phyloP scores from a whole-genome alignment of 2,797 vertebrate species.

The Rhodeus uyekii region DNA sequence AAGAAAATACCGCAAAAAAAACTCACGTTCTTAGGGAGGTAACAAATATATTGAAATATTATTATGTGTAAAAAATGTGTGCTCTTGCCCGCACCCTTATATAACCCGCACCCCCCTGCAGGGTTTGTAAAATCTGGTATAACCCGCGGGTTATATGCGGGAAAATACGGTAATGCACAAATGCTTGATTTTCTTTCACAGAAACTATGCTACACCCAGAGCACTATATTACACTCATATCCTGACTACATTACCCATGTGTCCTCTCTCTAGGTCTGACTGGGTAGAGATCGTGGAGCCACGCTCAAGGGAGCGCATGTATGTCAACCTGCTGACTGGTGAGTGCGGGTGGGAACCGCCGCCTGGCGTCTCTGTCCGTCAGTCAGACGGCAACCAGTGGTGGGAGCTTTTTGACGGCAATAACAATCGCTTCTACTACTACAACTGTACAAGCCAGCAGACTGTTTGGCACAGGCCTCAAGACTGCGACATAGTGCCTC shows the following conservation, averaged over 20 bases:
- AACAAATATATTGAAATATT: no score
- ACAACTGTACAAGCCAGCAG: conserved; percentile 76
- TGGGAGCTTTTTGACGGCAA: conserved; percentile 83
- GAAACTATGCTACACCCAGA: not conserved
- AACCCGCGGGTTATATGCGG: no score
- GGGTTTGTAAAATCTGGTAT: no score
- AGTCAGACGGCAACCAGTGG: conserved; percentile 80
- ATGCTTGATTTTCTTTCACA: not conserved
- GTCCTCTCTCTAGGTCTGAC: conserved; percentile 70
- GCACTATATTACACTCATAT: not conserved
- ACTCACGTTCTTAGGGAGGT: no score
- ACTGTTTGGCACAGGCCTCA: conserved; percentile 82
- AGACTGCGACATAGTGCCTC: conserved; percentile 77
- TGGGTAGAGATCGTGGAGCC: conserved; percentile 85
- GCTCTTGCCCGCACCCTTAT: no score
- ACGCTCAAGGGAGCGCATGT: conserved; percentile 80
- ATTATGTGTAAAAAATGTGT: no score
- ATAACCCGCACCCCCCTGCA: no score
- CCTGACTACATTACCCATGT: conserved; percentile 3
- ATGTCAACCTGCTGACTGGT: conserved; percentile 76
- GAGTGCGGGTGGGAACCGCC: conserved; percentile 83
- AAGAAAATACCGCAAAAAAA: no score
- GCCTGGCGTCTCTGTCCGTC: conserved; percentile 70
- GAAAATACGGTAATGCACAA: no score
- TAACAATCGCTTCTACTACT: conserved; percentile 83